phyloP scores from a whole-genome alignment of 2,797 vertebrate genomes.

The Petrocephalus sullivani region DNA sequence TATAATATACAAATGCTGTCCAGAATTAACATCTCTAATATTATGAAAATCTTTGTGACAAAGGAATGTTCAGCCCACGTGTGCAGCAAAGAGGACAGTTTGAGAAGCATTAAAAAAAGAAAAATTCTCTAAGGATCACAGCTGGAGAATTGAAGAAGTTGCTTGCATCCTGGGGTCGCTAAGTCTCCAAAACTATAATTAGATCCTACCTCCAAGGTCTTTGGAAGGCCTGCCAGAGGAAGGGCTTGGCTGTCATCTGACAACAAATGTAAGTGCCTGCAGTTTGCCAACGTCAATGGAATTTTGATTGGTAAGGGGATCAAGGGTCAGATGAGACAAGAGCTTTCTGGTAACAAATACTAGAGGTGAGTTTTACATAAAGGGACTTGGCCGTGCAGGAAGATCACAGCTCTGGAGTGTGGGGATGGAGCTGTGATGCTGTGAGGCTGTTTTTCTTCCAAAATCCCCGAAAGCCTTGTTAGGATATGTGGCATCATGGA shows the following conservation, averaged over 20 bases:
- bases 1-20: neutral
- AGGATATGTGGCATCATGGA: neutral
- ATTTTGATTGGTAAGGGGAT: neutral
- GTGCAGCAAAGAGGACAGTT: neutral
- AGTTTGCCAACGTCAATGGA: neutral
- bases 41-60: neutral
- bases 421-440: neutral
- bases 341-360: neutral
- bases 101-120: neutral
- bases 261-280: neutral
- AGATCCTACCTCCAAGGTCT: neutral
- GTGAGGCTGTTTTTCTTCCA: neutral
- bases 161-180: neutral
- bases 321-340: neutral
- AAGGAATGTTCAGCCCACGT: neutral
- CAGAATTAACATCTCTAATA: neutral
- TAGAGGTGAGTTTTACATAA: neutral
- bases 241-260: neutral
- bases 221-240: neutral
- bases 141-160: neutral
- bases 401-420: neutral
- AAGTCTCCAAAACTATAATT: neutral
- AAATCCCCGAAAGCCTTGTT: neutral
- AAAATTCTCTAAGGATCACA: neutral
- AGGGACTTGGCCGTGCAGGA: neutral